Percentiles rank a stretch among this genome's conserved stretches.
Evolutionary conservation across 2,888 invertebrate species (phyloP).

Genomic region (Heteropelma amictum): DNA sequence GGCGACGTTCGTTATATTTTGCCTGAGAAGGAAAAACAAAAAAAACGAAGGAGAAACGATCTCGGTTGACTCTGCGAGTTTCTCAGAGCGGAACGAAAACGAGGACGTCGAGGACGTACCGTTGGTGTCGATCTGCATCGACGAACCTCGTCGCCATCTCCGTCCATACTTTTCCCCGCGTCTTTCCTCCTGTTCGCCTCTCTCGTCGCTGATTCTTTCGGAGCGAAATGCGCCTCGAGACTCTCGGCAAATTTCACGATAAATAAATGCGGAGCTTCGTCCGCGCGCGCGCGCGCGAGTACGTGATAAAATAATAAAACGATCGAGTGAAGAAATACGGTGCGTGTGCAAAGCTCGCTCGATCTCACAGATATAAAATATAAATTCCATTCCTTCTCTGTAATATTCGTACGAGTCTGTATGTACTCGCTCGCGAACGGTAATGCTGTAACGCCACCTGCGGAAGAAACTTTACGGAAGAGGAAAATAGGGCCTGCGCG

Average conservation of each 20-base stretch:
- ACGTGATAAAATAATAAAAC: conserved; percentile 3
- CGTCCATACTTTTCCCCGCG: conserved; percentile 15
- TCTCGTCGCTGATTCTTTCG: background rate
- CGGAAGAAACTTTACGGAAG: conserved; percentile 33
- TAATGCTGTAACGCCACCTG: background rate
- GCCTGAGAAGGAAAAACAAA: no score
- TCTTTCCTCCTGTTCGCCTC: background rate
- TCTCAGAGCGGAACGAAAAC: conserved; percentile 62
- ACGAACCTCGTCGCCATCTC: conserved; percentile 27
- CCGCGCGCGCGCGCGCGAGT: background rate
- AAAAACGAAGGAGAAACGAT: no score
- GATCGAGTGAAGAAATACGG: conserved; percentile 5
- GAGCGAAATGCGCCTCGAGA: background rate
- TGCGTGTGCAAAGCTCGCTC: background rate
- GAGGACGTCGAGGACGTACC: conserved; percentile 62
- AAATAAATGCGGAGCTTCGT: background rate
- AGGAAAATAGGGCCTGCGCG: conserved; percentile 24
- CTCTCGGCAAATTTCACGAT: background rate
- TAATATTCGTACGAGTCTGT: background rate
- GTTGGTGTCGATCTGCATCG: conserved; percentile 64
- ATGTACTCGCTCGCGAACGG: no score
- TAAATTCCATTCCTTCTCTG: conserved; percentile 13
- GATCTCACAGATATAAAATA: conserved; percentile 16
- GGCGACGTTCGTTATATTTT: no score
- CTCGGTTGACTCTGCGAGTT: conserved; percentile 18